Evolutionary conservation across 2,797 vertebrate species (phyloP).

Genomic region (Crocodylus rhombifer): DNA sequence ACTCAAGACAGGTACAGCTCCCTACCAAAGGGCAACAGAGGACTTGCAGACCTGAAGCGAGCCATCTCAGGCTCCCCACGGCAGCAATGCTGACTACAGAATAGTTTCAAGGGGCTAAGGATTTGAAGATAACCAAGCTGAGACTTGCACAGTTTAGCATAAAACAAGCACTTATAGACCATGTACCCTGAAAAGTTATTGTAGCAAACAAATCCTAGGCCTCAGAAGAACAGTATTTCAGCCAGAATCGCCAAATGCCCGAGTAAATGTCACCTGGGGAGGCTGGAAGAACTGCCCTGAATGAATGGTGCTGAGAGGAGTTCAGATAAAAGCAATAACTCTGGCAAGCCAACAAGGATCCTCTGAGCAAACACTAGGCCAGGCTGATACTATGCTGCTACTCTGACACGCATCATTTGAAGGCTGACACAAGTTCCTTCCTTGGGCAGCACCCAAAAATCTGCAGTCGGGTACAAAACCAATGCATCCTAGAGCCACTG

Average conservation of each 20-base stretch:
- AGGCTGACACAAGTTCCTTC: background rate
- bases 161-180: background rate
- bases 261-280: rapidly evolving
- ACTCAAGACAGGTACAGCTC: background rate
- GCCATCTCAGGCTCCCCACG: background rate
- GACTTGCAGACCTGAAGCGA: background rate
- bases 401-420: background rate
- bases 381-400: background rate
- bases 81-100: background rate
- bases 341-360: background rate
- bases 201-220: too few species aligned
- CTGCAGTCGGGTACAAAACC: background rate
- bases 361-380: background rate
- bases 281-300: background rate
- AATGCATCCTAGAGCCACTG: background rate
- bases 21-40: background rate
- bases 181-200: background rate
- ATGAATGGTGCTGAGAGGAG: background rate
- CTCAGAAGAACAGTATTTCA: background rate
- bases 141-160: background rate
- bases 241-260: background rate
- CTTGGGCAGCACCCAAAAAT: background rate
- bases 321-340: background rate
- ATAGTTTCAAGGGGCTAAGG: too few species aligned
- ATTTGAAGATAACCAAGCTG: too few species aligned